Percentiles rank a stretch among this genome's conserved stretches.
These are phyloP conservation scores for Remorina albescens DNA, from an alignment of 2,797 vertebrate genomes.

Conservation along the genomic window DNA sequence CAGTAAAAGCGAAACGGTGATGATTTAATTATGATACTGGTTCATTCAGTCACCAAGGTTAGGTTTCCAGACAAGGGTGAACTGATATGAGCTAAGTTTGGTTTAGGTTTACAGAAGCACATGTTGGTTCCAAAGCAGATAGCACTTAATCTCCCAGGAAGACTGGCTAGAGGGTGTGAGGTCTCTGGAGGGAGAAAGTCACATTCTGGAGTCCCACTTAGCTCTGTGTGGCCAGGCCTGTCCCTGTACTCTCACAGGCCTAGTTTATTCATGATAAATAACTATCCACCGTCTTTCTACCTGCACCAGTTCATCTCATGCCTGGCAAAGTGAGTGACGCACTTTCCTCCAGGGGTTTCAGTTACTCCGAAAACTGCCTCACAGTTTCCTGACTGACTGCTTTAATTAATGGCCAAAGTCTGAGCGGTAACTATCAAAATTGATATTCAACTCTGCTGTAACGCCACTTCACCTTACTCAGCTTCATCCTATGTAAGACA, in stretches of 20 bases:
- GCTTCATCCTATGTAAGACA: conserved; percentile 29
- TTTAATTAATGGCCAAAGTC: conserved; percentile 92
- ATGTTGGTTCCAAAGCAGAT: conserved; percentile 81
- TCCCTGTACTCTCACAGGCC: conserved; percentile 69
- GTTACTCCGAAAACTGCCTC: conserved; percentile 87
- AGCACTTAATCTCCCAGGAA: conserved; percentile 89
- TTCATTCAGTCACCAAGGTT: conserved; percentile 90
- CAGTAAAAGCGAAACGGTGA: conserved; percentile 89
- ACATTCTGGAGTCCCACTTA: conserved; percentile 37
- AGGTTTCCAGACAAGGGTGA: conserved; percentile 90
- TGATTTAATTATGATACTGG: conserved; percentile 97
- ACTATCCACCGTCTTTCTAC: conserved; percentile 67
- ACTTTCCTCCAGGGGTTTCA: conserved; percentile 82
- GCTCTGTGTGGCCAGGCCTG: conserved; percentile 36
- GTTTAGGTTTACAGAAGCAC: conserved; percentile 87
- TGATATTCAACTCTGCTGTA: conserved; percentile 54
- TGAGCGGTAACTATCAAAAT: conserved; percentile 63
- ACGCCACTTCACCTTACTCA: conserved; percentile 47
- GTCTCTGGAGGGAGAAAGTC: conserved; percentile 55
- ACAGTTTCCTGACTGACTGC: conserved; percentile 77
- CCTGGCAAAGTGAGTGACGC: conserved; percentile 86
- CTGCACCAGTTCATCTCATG: conserved; percentile 63
- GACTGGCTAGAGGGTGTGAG: conserved; percentile 83
- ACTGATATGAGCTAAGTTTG: conserved; percentile 75
- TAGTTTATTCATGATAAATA: conserved; percentile 86